Evolutionary conservation across 2,888 invertebrate species (phyloP).

Genomic region (Drosophila atroscutellata): DNA sequence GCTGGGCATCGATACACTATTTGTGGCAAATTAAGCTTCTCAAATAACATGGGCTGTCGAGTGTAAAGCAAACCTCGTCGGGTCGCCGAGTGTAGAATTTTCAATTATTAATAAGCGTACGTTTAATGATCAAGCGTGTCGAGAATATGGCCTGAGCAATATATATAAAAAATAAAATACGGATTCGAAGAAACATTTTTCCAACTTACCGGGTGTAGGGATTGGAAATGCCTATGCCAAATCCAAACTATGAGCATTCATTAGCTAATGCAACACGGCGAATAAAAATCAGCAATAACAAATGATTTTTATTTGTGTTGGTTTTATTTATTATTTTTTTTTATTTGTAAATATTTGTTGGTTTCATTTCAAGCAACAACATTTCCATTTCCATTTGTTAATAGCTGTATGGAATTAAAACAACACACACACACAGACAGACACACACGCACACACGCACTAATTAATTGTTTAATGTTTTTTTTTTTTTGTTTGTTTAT

Average conservation of each 20-base stretch:
- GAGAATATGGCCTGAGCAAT: background rate
- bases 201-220: slow-evolving; percentile 12
- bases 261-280: background rate
- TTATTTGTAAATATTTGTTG: slow-evolving; percentile 52
- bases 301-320: slow-evolving; percentile 32
- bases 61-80: slow-evolving; percentile 31
- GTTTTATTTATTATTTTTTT: background rate
- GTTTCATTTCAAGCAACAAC: slow-evolving; percentile 17
- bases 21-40: slow-evolving; percentile 36
- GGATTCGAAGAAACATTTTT: background rate
- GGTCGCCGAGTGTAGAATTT: background rate
- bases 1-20: background rate
- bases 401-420: slow-evolving; percentile 1
- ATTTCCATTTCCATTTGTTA: slow-evolving; percentile 28
- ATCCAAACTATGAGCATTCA: background rate
- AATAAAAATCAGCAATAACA: slow-evolving; percentile 31
- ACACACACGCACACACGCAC: slow-evolving; percentile 15
- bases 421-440: slow-evolving; percentile 20
- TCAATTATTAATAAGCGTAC: slow-evolving; percentile 8
- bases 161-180: background rate
- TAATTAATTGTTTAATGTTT: slow-evolving; percentile 47
- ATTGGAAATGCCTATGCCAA: slow-evolving; percentile 4
- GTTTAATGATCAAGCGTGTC: slow-evolving; percentile 1
- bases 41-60: slow-evolving; percentile 38
- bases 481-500: slow-evolving; percentile 15